phyloP scores from a whole-genome alignment of 2,888 invertebrate species.

The Xestia ashworthii region DNA sequence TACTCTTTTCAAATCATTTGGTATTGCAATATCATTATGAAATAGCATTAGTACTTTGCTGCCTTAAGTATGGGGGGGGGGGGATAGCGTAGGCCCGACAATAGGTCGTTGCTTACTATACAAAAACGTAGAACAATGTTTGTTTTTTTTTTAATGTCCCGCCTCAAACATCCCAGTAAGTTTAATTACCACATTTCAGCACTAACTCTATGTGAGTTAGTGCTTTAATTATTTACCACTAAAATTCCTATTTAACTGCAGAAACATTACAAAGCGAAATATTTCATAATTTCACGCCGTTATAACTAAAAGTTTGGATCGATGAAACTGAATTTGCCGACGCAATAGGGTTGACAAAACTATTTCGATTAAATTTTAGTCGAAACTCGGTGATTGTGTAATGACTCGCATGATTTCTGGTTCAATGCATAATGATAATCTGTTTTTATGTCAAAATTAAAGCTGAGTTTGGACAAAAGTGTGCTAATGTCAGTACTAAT shows the following conservation, averaged over 20 bases:
- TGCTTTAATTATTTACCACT: constrained; percentile 7
- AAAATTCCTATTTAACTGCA: constrained; percentile 13
- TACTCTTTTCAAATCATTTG: no score
- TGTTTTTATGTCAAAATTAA: constrained; percentile 24
- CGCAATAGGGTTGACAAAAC: constrained; percentile 48
- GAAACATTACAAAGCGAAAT: constrained; percentile 8
- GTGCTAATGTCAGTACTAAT: background rate
- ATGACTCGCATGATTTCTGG: constrained; percentile 31
- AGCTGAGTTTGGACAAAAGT: background rate
- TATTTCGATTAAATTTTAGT: constrained; percentile 29
- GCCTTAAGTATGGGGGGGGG: no score
- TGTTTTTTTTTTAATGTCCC: no score
- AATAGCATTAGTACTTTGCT: no score
- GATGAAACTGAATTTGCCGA: constrained; percentile 38
- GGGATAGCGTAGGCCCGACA: no score
- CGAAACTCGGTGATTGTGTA: constrained; percentile 1
- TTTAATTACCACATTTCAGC: background rate
- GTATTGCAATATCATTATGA: no score
- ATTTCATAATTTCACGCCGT: constrained; percentile 30
- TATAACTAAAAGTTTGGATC: constrained; percentile 50
- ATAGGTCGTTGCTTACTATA: no score
- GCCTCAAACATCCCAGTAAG: background rate
- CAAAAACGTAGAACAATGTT: no score
- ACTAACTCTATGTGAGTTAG: no score
- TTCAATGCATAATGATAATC: constrained; percentile 18